These are phyloP conservation scores for Lytechinus variegatus DNA, from an alignment of 35 echinoderm and acorn worm genomes.

Conservation along the genomic window DNA sequence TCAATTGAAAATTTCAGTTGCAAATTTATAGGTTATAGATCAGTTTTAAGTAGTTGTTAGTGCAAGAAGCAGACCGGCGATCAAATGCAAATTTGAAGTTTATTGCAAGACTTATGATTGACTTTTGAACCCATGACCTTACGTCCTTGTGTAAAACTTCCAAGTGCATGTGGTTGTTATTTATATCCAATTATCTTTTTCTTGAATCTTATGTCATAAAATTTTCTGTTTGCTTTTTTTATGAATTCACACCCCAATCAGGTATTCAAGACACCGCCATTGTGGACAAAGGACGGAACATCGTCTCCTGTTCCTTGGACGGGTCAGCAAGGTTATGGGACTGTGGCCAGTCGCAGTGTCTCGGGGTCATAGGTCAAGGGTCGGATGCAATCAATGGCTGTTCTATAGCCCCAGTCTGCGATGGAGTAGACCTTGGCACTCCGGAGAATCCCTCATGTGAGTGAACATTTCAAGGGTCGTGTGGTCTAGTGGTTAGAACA, in stretches of 20 bases:
- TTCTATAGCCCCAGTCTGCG: conserved; percentile 63
- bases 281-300: conserved; percentile 85
- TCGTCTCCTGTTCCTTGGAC: conserved; percentile 89
- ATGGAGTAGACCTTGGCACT: conserved; percentile 70
- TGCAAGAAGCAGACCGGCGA: too few species aligned
- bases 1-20: too few species aligned
- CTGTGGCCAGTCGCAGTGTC: conserved; percentile 80
- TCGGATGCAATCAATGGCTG: conserved; percentile 77
- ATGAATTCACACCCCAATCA: background rate
- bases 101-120: too few species aligned
- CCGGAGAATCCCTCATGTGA: conserved; percentile 71
- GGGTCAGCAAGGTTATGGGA: conserved; percentile 93
- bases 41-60: too few species aligned
- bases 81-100: too few species aligned
- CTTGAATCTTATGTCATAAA: too few species aligned
- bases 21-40: too few species aligned
- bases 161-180: too few species aligned
- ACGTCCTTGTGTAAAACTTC: too few species aligned
- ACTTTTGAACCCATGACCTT: too few species aligned
- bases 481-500: too few species aligned
- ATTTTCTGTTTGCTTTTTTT: background rate
- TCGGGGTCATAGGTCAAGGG: conserved; percentile 68
- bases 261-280: conserved; percentile 80
- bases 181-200: too few species aligned
- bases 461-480: background rate